Base-by-base conservation (phyloP, 2,888 invertebrate species). In the Megastigmus dorsalis region DNA sequence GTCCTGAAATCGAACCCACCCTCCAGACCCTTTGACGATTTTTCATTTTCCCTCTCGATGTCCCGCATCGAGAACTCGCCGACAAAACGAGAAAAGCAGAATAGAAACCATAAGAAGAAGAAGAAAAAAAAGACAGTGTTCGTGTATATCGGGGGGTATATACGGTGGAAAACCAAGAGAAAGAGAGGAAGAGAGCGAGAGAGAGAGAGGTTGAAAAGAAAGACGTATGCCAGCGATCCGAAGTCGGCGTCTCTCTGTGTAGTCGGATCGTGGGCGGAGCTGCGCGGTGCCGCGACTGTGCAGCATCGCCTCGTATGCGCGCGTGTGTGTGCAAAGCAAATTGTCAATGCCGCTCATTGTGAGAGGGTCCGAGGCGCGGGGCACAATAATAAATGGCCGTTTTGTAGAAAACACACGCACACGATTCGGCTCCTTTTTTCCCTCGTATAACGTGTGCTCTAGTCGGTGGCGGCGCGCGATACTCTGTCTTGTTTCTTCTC, bases 201-300 rank as follows among this genome's bases (percentile, higher is more conserved):
- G 26, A 48, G 10, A 48, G 38, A 57, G 57, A 55, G 15, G 18
- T 30, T 28, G 52, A 63, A 26, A 30, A 15, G 13, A 30, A 62
- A n/a, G n/a, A n/a, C n/a, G n/a, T n/a, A n/a, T n/a, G n/a, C n/a
- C n/a, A n/a, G n/a, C n/a, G 38, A 63, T 13, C 18, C 23, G 5
- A 57, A 69, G 59, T 75, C 72, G 84, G 84, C 79, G 15, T 54
- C 63, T 67, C 74, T 60, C 81, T 87, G 77, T 87, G 86, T 87
- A 84, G 85, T 85, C 79, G 77, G 83, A 85, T 84, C 81, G 84
- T 85, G 84, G 87, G 86, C 86, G 87, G 86, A 80, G 86, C 86
- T 81, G 84, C 84, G 84, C 80, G 82, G 83, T 81, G 82, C 33
- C 83, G 81, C 84, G 84, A n/a, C n/a, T n/a, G n/a, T n/a, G n/a